Conservation (phyloP, 2,797 vertebrate genomes). For the Urocyon cinereoargenteus region DNA sequence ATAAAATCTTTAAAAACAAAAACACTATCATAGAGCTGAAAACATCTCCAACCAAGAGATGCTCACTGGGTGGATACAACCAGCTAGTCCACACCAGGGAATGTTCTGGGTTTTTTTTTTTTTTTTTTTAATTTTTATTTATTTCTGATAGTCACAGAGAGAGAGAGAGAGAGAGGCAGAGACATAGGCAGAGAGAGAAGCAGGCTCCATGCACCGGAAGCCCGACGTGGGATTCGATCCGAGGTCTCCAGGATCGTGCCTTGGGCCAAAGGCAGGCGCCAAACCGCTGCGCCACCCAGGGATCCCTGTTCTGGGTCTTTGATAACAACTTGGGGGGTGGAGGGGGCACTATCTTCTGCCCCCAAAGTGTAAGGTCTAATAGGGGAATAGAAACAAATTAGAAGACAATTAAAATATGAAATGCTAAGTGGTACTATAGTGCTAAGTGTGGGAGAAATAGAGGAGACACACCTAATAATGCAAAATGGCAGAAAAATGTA, state of each 20-base stretch:
- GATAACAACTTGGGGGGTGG: background rate
- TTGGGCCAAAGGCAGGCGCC: too few species aligned
- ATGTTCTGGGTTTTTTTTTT: background rate
- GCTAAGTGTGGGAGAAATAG: background rate
- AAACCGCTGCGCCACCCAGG: too few species aligned
- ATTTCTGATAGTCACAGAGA: too few species aligned
- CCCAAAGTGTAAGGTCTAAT: background rate
- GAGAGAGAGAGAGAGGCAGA: too few species aligned
- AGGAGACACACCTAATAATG: background rate
- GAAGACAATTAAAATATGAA: conserved; percentile 21
- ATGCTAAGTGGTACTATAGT: background rate
- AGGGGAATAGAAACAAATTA: background rate
- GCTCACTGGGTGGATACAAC: background rate
- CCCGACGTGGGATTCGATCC: too few species aligned
- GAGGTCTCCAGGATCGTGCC: too few species aligned
- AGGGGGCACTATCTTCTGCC: background rate
- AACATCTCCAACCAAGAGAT: background rate
- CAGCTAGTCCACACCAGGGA: background rate
- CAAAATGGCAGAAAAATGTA: background rate
- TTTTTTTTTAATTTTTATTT: too few species aligned
- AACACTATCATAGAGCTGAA: background rate
- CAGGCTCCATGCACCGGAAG: too few species aligned
- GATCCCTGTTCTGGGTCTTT: background rate
- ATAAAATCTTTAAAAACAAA: background rate
- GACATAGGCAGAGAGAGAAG: too few species aligned